These are phyloP conservation scores for Heliconius cydno DNA, from an alignment of 2,888 invertebrate genomes.

Conservation along the genomic window DNA sequence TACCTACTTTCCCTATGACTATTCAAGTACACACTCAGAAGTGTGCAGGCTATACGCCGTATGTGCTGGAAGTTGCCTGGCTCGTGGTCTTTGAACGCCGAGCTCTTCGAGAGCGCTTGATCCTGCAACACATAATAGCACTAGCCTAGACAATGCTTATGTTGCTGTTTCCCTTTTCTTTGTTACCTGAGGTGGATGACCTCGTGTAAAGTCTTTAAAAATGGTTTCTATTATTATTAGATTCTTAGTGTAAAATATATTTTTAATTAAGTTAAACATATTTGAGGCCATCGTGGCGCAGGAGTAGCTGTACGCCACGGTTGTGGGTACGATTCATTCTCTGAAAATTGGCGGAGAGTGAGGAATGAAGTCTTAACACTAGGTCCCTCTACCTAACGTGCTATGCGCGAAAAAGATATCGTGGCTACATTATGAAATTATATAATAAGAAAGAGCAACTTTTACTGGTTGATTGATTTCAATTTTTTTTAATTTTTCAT, in stretches of 20 bases:
- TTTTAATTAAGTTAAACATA: background rate
- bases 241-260: background rate
- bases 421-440: background rate
- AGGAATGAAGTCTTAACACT: background rate
- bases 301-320: background rate
- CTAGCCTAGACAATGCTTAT: constrained; percentile 41
- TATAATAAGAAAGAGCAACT: background rate
- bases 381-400: no score
- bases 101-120: constrained; percentile 41
- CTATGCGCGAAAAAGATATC: no score
- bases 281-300: background rate
- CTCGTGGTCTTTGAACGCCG: constrained; percentile 33
- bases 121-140: constrained; percentile 40
- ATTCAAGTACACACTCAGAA: background rate
- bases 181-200: constrained; percentile 27
- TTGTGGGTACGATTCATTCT: background rate
- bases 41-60: background rate
- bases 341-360: no score
- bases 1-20: background rate
- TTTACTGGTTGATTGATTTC: background rate
- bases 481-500: background rate
- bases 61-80: constrained; percentile 14
- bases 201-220: background rate
- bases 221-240: background rate
- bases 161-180: constrained; percentile 29